These are phyloP conservation scores for Neuroscelio doddi DNA, from an alignment of 2,888 invertebrate genomes.

Conservation along the genomic window DNA sequence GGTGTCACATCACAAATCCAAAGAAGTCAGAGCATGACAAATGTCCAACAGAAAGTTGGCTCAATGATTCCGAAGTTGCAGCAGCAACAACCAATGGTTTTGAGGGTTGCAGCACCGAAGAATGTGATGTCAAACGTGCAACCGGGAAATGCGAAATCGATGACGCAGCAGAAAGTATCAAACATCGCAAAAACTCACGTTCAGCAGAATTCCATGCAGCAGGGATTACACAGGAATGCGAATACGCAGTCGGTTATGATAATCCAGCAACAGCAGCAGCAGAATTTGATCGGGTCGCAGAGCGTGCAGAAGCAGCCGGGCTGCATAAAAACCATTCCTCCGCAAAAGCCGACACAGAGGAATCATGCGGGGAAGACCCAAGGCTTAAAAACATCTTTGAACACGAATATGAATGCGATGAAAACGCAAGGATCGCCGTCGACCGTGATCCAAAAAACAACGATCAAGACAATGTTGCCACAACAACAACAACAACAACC, in stretches of 20 bases:
- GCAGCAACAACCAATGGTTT: conserved; percentile 55
- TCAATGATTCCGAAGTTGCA: conserved; percentile 48
- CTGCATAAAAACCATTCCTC: conserved; percentile 66
- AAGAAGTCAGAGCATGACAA: conserved; percentile 49
- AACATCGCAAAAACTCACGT: conserved; percentile 53
- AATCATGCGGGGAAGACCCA: conserved; percentile 74
- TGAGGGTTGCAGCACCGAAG: conserved; percentile 60
- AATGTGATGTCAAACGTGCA: conserved; percentile 52
- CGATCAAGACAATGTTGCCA: conserved; percentile 55
- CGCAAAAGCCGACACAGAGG: conserved; percentile 63
- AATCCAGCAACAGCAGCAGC: conserved; percentile 62
- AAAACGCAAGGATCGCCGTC: conserved; percentile 50
- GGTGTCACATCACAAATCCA: conserved; percentile 45
- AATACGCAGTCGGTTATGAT: conserved; percentile 74
- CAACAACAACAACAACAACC: conserved; percentile 50
- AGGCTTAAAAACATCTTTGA: conserved; percentile 67
- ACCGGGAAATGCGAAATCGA: conserved; percentile 49
- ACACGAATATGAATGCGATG: conserved; percentile 58
- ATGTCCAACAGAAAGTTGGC: conserved; percentile 54
- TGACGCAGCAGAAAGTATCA: conserved; percentile 57
- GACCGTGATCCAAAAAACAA: conserved; percentile 51
- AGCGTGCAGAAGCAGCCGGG: conserved; percentile 64
- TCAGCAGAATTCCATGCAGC: conserved; percentile 44
- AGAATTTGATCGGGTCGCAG: conserved; percentile 54
- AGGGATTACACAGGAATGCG: conserved; percentile 45